Evolutionary conservation across 2,888 invertebrate species (phyloP).

Genomic region (Trachelus troglodyta): DNA sequence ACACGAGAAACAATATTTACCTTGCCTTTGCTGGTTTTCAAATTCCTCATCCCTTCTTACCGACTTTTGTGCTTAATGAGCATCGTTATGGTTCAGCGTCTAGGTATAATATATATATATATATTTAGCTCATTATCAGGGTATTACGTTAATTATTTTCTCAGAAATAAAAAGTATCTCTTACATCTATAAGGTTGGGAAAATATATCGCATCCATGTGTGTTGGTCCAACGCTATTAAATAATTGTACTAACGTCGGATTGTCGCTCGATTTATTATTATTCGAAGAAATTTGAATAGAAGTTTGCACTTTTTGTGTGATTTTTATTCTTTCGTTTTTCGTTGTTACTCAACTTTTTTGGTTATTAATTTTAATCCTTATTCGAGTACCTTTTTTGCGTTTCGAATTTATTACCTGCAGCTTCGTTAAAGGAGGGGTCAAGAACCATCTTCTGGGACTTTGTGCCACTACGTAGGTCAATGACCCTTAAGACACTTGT

Average conservation of each 20-base stretch:
- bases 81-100: not conserved
- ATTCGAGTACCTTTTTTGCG: not conserved
- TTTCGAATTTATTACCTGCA: not conserved
- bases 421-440: not conserved
- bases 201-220: not conserved
- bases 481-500: not conserved
- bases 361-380: not conserved
- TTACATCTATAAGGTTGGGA: not conserved
- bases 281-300: not conserved
- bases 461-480: not conserved
- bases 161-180: not conserved
- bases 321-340: not conserved
- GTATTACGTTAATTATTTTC: not conserved
- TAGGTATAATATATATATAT: not conserved
- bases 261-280: not conserved
- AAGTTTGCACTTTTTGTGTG: not conserved
- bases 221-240: too few relatives aligned
- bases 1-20: not conserved
- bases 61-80: not conserved
- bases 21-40: not conserved
- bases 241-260: too few relatives aligned
- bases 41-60: not conserved
- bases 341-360: not conserved
- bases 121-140: not conserved
- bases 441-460: not conserved